Evolutionary conservation across 2,888 invertebrate species (phyloP), one percentile per base, ranked within the genome.

Genomic region (Willowsia nigromaculata): DNA sequence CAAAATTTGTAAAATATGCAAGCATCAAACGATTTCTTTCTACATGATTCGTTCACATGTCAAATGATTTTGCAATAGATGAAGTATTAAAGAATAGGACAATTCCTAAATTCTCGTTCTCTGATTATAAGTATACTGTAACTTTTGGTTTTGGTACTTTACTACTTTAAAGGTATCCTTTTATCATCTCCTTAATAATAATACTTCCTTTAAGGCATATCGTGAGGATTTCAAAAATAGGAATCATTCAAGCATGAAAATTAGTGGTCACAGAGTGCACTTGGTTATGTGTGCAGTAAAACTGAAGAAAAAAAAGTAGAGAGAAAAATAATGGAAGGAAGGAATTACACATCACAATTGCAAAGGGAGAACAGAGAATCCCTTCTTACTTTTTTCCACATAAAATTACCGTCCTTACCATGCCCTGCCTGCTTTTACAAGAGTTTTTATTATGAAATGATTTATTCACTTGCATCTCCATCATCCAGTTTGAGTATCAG

Each of bases 201-300:
- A 43, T 43, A 5, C 50, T 50, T 50, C 50, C 50, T 50, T 50
- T 50, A 50, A 50, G 50, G 50, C 50, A 50, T 50, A 50, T 50
- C 50, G 50, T 50, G 50, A 50, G 13, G 50, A n/a, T 27, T 25
- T 50, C 18, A 18, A 18, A 50, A 50, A 50, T 15, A 43, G 47
- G 37, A 65, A 80, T 62, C 62, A 62, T 76, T 76, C 43, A 86
- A 86, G 85, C 78, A 65, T 33, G 76, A 86, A 86, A 80, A 86
- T 86, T 86, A 86, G 85, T 86, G 85, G 78, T 86, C 65, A 62
- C 47, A 50, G 68, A 33, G 74, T 47, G n/a, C 18, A 40, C 50
- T 50, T 50, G n/a, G n/a, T 50, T 50, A n/a, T 6, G 15, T n/a
- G 13, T 50, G 65, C 68, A 27, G 71, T 27, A 47, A 83, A 68